Percentiles rank a stretch among this genome's conserved stretches.
These are phyloP conservation scores for Machimus rusticus DNA, from an alignment of 2,888 invertebrate genomes.

Conservation along the genomic window DNA sequence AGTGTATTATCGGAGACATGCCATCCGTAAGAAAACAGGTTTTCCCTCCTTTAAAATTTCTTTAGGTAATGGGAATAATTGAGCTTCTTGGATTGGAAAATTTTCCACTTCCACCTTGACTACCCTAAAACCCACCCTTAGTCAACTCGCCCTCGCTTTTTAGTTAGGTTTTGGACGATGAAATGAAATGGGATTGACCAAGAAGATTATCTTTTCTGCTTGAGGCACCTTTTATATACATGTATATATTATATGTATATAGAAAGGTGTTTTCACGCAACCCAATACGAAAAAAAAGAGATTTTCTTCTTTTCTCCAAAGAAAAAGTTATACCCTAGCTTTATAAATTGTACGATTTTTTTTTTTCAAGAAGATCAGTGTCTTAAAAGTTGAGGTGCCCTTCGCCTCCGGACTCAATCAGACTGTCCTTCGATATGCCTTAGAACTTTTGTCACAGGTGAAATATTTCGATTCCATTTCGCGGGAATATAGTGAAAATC, in stretches of 20 bases:
- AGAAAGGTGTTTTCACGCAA: not conserved
- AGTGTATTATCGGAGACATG: not conserved
- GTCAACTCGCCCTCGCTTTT: not conserved
- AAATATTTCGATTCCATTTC: not conserved
- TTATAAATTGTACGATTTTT: not conserved
- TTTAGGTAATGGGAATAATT: conserved; percentile 21
- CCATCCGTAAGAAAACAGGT: not conserved
- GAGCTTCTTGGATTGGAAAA: not conserved
- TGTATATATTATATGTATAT: not conserved
- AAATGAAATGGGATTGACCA: not conserved
- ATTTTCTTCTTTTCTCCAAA: not conserved
- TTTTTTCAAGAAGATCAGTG: not conserved
- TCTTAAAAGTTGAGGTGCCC: not conserved
- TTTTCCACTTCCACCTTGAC: not conserved
- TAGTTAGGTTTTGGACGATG: not conserved
- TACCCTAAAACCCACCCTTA: not conserved
- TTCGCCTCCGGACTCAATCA: not conserved
- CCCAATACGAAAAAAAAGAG: not conserved
- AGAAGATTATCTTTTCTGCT: not conserved
- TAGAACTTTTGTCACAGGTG: not conserved
- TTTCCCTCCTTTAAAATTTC: not conserved
- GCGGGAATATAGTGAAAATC: not conserved
- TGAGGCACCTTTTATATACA: not conserved
- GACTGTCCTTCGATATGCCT: not conserved
- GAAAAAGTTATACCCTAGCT: not conserved